Evolutionary conservation across 2,113 vertebrate species (phyloP).

Genomic region (Pterophyllum scalare): DNA sequence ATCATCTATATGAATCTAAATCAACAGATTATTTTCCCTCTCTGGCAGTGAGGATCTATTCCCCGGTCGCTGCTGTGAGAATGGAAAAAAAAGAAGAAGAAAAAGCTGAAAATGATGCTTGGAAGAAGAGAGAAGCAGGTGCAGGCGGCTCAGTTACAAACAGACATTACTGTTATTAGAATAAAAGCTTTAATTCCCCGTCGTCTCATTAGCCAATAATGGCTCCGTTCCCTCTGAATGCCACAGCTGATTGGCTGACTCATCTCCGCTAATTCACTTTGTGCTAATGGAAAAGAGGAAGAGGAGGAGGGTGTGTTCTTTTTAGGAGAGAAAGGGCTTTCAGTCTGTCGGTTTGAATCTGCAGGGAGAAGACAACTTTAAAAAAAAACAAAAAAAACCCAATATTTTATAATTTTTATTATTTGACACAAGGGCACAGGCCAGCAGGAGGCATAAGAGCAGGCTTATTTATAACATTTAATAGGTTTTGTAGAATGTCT

Average conservation of each 20-base stretch:
- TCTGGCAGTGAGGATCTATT: conserved; percentile 18
- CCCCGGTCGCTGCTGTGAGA: background rate
- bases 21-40: conserved; percentile 54
- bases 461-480: background rate
- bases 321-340: conserved; percentile 37
- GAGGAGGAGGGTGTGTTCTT: conserved; percentile 35
- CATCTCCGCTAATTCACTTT: conserved; percentile 71
- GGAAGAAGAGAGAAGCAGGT: conserved; percentile 60
- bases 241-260: conserved; percentile 69
- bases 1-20: conserved; percentile 48
- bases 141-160: conserved; percentile 63
- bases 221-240: conserved; percentile 59
- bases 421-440: background rate
- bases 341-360: conserved; percentile 31
- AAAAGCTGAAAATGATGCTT: conserved; percentile 30
- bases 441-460: background rate
- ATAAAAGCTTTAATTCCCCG: conserved; percentile 69
- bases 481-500: background rate
- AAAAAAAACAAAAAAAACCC: conserved; percentile 8
- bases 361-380: background rate
- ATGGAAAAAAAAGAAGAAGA: background rate
- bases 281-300: conserved; percentile 56
- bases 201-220: conserved; percentile 72
- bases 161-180: conserved; percentile 64
- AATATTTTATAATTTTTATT: conserved; percentile 7